These are phyloP conservation scores for Lithophane leautieri DNA, from an alignment of 2,888 invertebrate genomes.

Conservation along the genomic window DNA sequence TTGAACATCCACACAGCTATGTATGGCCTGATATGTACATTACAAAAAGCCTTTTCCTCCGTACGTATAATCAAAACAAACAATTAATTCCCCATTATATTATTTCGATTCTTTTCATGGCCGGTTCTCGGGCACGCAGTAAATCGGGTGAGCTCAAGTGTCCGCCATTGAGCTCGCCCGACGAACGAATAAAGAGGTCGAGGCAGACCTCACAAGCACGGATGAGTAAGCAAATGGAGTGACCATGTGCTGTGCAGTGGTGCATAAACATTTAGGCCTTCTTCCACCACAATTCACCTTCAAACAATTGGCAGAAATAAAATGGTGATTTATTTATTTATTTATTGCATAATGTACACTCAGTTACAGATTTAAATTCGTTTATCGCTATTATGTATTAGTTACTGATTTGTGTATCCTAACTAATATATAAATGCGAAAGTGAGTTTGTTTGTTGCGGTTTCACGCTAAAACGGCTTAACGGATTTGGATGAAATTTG, in stretches of 20 bases:
- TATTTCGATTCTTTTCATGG: conserved; percentile 41
- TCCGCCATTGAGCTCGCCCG: conserved; percentile 13
- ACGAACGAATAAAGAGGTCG: conserved; percentile 25
- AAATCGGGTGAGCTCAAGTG: conserved; percentile 37
- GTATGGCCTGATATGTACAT: not conserved
- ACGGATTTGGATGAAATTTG: too few species aligned
- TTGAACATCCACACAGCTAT: too few species aligned
- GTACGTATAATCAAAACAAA: conserved; percentile 29
- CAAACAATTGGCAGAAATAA: conserved; percentile 22
- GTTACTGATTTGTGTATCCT: too few species aligned
- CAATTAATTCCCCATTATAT: conserved; percentile 46
- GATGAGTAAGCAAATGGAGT: conserved; percentile 18
- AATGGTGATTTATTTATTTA: too few species aligned
- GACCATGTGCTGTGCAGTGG: conserved; percentile 11
- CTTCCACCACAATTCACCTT: not conserved
- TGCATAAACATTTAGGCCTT: conserved; percentile 6
- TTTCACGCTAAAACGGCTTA: too few species aligned
- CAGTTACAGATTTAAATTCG: too few species aligned
- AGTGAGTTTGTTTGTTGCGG: too few species aligned
- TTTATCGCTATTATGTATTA: too few species aligned
- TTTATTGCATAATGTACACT: too few species aligned
- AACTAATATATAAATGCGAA: too few species aligned
- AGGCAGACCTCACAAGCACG: not conserved
- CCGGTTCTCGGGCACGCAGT: conserved; percentile 3
- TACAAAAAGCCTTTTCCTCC: not conserved